Evolutionary conservation across 2,113 vertebrate genomes (phyloP), one percentile per base, ranked within the genome.

Genomic region (Brachypteracias leptosomus): DNA sequence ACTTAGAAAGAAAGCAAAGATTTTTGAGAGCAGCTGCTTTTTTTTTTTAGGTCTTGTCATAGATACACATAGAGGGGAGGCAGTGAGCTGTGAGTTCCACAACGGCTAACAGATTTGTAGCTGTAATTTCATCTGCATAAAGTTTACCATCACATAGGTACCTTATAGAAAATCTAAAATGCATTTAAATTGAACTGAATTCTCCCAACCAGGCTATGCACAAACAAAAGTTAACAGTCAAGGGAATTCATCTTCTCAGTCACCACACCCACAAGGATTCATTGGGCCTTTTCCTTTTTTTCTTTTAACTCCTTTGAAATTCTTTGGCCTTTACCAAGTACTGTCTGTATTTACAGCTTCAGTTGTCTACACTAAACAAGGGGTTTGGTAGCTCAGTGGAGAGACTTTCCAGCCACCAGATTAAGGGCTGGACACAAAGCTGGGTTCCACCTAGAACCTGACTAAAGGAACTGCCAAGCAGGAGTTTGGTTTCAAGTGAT

Each of bases 391-490:
- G 36, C 68, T 94, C 95, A 85, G 19, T 20, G 44, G 71, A 87
- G 67, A 93, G 65, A 89, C 26, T 84, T 89, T 85, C 85, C 90
- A 95, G 86, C 78, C 62, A 49, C 35, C 74, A 89, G 57, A 92
- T 28, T 93, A 46, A 49, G 74, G 89, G 80, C 92, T 95, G 67
- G 76, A 90, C 26, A 8, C 75, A 92, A 92, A 96, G 81, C 94
- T 90, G 66, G 38, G 78, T 97, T 87, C 94, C 95, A 93, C 31
- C 59, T 82, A 67, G 63, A 85, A 92, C 83, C 12, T 49, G 61
- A 57, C 58, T 88, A 72, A 95, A 68, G 47, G 65, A 97, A 94
- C 70, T 75, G 88, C 89, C 73, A 90, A 68, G 82, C 54, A 88
- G 68, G 83, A 82, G 68, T 85, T 79, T 80, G 89, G 65, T 96